Evolutionary conservation across 1,140 invertebrate species (phyloP), one percentile per base, ranked within the genome.

Genomic region (Copidosoma floridanum): DNA sequence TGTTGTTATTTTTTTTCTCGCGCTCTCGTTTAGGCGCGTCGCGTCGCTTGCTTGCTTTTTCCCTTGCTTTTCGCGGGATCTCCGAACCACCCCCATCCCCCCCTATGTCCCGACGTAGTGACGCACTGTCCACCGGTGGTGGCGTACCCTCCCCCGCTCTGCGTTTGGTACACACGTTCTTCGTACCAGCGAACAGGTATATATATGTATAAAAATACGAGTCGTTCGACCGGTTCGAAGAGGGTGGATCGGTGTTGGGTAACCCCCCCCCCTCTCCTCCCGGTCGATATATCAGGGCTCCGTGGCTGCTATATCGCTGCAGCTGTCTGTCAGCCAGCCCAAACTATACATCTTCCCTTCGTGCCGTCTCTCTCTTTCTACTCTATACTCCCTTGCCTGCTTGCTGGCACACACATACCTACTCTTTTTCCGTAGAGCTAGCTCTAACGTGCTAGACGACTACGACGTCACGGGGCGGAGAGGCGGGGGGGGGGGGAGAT

Each of bases 261-360:
- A 61, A 57, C 24, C n/a, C n/a, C n/a, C n/a, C n/a, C n/a, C n/a
- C n/a, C n/a, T n/a, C n/a, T n/a, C n/a, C n/a, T n/a, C 69, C 72
- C 63, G 75, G 75, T 77, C 75, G 75, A 77, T 77, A 77, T 77
- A 77, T 76, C 75, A 77, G 75, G 75, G 75, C 72, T 75, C 73
- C 71, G 73, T n/a, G n/a, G n/a, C n/a, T n/a, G n/a, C n/a, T n/a
- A n/a, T n/a, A n/a, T n/a, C n/a, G n/a, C 67, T 77, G 75, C 75
- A 77, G 73, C 74, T 77, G 74, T 77, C 75, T 76, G 73, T 77
- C 75, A 77, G 75, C 66, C 69, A 73, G 70, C 32, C 52, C 26
- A 20, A 52, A 38, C 43, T 47, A 27, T 57, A 50, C 29, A 40
- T 57, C 32, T 71, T 70, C 68, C n/a, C n/a, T n/a, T n/a, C n/a